Evolutionary conservation across 2,797 vertebrate genomes (phyloP).

Genomic region (Pampus argenteus): DNA sequence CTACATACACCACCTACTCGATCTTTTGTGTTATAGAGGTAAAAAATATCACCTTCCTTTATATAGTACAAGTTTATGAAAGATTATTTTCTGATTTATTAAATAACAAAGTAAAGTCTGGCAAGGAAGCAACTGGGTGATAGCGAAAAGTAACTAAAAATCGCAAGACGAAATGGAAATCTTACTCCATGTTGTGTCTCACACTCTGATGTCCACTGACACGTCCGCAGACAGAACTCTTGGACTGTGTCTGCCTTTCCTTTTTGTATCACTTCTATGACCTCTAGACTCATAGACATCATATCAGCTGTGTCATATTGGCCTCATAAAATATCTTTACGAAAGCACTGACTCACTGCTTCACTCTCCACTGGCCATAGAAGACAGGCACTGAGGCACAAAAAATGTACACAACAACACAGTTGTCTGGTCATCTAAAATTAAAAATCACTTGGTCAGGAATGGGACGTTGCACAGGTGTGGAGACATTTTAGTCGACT

Average conservation of each 20-base stretch:
- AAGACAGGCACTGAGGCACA: constrained; percentile 38
- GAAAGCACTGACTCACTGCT: constrained; percentile 12
- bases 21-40: constrained; percentile 15
- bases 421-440: constrained; percentile 4
- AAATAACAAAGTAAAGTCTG: constrained; percentile 16
- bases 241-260: constrained; percentile 48
- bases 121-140: constrained; percentile 26
- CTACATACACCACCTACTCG: constrained; percentile 6
- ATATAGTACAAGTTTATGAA: constrained; percentile 1
- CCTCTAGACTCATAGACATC: constrained; percentile 66
- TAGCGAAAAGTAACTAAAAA: constrained; percentile 47
- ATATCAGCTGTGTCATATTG: constrained; percentile 61
- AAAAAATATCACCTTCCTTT: constrained; percentile 30
- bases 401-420: constrained; percentile 33
- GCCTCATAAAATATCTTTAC: constrained; percentile 67
- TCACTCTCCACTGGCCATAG: constrained; percentile 33
- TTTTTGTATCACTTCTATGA: constrained; percentile 63
- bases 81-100: constrained; percentile 42
- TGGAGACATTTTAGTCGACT: not conserved
- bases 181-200: constrained; percentile 51
- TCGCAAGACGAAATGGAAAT: constrained; percentile 62
- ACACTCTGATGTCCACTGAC: constrained; percentile 23
- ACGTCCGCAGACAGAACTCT: constrained; percentile 17
- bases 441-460: not conserved
- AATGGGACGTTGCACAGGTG: no score